Percentiles rank a stretch among this genome's conserved stretches.
phyloP scores from a whole-genome alignment of 2,888 invertebrate species.

The Ditula angustiorana region DNA sequence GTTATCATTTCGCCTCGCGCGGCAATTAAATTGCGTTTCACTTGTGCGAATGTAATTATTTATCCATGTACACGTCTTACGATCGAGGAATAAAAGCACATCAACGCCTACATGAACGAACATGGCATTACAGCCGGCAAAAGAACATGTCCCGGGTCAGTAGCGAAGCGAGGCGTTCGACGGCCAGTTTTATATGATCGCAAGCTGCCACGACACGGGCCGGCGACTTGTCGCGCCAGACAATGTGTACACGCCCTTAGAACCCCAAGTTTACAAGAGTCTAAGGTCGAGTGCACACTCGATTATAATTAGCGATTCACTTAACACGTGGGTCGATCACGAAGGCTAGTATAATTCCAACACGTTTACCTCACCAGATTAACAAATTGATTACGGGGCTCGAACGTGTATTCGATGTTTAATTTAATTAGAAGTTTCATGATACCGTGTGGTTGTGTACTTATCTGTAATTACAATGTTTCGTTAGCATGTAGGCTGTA shows the following conservation, averaged over 20 bases:
- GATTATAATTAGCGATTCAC: constrained; percentile 38
- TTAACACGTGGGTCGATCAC: constrained; percentile 36
- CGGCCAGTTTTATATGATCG: constrained; percentile 27
- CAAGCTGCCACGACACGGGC: constrained; percentile 29
- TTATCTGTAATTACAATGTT: constrained; percentile 40
- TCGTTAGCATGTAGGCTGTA: constrained; percentile 28
- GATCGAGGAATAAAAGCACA: constrained; percentile 64
- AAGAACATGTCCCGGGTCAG: constrained; percentile 45
- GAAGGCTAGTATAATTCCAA: constrained; percentile 35
- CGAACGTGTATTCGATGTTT: constrained; percentile 34
- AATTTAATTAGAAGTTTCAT: constrained; percentile 40
- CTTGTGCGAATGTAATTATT: constrained; percentile 64
- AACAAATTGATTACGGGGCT: constrained; percentile 39
- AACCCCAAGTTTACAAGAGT: constrained; percentile 29
- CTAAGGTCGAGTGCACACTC: constrained; percentile 31
- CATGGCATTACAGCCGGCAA: constrained; percentile 36
- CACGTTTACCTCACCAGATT: constrained; percentile 39
- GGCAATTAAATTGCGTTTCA: constrained; percentile 43
- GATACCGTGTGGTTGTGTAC: constrained; percentile 37
- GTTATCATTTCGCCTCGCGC: constrained; percentile 29
- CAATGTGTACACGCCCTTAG: constrained; percentile 43
- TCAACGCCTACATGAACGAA: constrained; percentile 57
- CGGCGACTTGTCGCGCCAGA: constrained; percentile 18
- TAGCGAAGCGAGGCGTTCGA: constrained; percentile 50
- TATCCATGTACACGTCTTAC: constrained; percentile 66